These are phyloP conservation scores for Orthonychiurus folsomi DNA, from an alignment of 2,888 invertebrate species.

Conservation along the genomic window DNA sequence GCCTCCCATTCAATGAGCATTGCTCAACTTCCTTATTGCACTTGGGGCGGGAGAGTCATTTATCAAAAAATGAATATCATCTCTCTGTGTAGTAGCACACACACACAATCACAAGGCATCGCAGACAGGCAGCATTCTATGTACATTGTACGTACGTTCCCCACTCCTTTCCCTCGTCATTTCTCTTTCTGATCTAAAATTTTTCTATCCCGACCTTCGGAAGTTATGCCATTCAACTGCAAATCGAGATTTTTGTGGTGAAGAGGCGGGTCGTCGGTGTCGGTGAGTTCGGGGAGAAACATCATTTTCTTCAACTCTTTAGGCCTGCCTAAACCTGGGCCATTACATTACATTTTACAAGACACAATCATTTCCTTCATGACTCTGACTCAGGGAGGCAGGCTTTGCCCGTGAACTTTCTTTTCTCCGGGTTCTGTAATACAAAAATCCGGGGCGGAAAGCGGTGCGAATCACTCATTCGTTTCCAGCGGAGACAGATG, in stretches of 20 bases:
- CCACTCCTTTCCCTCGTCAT: neutral
- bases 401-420: neutral
- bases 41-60: neutral
- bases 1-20: too few relatives aligned
- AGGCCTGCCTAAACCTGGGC: neutral
- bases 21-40: neutral
- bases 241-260: neutral
- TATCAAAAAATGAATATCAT: constrained; percentile 1
- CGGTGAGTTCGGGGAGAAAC: neutral
- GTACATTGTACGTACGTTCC: neutral
- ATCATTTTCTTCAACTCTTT: neutral
- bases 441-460: too few relatives aligned
- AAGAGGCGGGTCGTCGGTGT: neutral
- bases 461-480: neutral
- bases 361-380: neutral
- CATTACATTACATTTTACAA: constrained; percentile 1
- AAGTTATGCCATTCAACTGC: neutral
- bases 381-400: too few relatives aligned
- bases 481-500: neutral
- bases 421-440: neutral
- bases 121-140: too few relatives aligned
- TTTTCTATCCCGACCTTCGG: neutral
- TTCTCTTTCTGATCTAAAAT: neutral
- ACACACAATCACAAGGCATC: neutral
- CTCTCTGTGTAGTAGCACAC: neutral